phyloP scores from a whole-genome alignment of 2,113 vertebrate species.

The Melozone crissalis region DNA sequence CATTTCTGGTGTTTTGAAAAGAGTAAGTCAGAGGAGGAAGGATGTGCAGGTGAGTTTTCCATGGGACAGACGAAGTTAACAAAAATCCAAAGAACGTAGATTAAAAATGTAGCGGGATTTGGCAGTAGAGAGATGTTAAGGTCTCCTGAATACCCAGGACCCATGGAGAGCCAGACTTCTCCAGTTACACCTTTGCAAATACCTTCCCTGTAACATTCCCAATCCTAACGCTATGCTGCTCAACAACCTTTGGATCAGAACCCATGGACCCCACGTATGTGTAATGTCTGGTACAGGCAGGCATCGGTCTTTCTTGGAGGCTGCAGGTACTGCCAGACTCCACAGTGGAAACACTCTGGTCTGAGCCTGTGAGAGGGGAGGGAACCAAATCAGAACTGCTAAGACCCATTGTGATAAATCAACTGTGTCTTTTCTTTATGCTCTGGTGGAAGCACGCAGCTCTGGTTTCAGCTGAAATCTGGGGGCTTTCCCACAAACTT shows the following conservation, averaged over 20 bases:
- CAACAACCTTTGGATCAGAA: not conserved
- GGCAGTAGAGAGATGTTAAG: not conserved
- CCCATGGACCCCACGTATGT: accelerated
- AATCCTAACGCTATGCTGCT: not conserved
- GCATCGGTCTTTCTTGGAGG: not conserved
- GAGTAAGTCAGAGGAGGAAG: not conserved
- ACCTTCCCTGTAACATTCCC: not conserved
- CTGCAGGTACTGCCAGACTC: not conserved
- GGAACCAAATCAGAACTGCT: not conserved
- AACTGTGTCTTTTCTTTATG: not conserved
- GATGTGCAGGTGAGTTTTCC: not conserved
- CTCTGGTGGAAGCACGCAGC: not conserved
- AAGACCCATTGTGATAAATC: not conserved
- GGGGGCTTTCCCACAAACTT: not conserved
- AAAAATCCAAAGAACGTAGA: not conserved
- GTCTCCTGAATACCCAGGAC: not conserved
- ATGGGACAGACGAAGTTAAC: not conserved
- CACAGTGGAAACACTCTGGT: not conserved
- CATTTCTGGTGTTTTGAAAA: not conserved
- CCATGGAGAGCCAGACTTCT: not conserved
- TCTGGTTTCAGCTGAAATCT: not conserved
- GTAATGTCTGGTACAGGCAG: not conserved
- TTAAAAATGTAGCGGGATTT: not conserved
- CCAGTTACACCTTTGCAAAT: not conserved
- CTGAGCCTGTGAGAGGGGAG: not conserved